phyloP scores from a whole-genome alignment of 2,797 vertebrate genomes.

The Arrhamphus sclerolepis region DNA sequence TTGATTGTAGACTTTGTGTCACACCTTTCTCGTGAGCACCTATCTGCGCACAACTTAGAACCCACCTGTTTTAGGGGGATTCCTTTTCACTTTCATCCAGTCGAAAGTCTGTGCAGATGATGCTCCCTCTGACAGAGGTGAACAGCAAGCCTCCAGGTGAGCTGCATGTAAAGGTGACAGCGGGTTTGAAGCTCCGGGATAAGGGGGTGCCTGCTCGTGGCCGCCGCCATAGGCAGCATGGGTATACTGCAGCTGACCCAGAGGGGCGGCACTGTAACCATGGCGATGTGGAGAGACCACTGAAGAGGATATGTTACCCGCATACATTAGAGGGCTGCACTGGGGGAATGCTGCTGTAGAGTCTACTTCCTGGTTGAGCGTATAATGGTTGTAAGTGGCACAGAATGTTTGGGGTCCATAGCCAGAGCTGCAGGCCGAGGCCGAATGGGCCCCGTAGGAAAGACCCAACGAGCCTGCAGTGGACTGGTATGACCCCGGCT shows the following conservation, averaged over 20 bases:
- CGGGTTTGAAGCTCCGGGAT: constrained; percentile 85
- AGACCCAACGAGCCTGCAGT: constrained; percentile 83
- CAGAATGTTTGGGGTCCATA: constrained; percentile 91
- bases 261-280: constrained; percentile 84
- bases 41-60: constrained; percentile 27
- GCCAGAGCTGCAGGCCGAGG: constrained; percentile 85
- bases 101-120: constrained; percentile 94
- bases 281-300: constrained; percentile 88
- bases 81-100: constrained; percentile 99
- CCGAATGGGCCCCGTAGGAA: constrained; percentile 86
- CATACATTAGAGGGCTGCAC: constrained; percentile 90
- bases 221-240: constrained; percentile 88
- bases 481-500: constrained; percentile 88
- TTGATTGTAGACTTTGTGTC: constrained; percentile 1
- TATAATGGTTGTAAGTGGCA: constrained; percentile 88
- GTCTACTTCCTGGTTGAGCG: constrained; percentile 91
- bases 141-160: constrained; percentile 89
- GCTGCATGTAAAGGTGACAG: constrained; percentile 88
- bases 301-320: constrained; percentile 90
- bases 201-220: constrained; percentile 87
- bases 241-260: constrained; percentile 88
- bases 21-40: background rate
- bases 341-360: constrained; percentile 86
- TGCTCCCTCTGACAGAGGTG: constrained; percentile 87
- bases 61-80: constrained; percentile 98